phyloP scores from a whole-genome alignment of 1,140 invertebrate species.

The Sitobion miscanthi region DNA sequence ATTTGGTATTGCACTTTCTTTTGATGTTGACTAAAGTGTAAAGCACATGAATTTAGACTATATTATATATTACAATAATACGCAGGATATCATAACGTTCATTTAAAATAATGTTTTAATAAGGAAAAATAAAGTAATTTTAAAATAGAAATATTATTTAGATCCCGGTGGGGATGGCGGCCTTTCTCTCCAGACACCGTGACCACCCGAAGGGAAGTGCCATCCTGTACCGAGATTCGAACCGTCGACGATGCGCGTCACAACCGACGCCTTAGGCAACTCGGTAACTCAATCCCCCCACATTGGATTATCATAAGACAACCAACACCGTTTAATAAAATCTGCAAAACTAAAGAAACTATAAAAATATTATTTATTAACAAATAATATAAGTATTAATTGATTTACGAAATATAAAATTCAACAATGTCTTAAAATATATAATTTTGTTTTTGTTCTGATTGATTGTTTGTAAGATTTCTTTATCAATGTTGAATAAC shows the following conservation, averaged over 20 bases:
- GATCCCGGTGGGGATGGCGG: no score
- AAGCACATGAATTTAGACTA: neutral
- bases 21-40: neutral
- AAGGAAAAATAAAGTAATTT: no score
- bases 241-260: no score
- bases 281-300: no score
- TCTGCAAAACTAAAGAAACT: neutral
- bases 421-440: neutral
- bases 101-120: no score
- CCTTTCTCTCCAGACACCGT: no score
- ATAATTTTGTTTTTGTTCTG: neutral
- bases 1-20: slow-evolving; percentile 2
- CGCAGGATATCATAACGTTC: neutral
- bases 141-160: no score
- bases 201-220: no score
- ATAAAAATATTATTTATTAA: neutral
- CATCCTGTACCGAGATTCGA: no score
- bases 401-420: neutral
- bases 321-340: neutral
- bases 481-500: neutral
- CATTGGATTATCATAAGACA: neutral
- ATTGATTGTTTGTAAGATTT: neutral
- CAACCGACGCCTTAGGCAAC: no score
- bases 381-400: neutral
- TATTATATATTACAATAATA: neutral